Percentiles rank a stretch among this genome's conserved stretches.
These are phyloP conservation scores for Mesodorylaimus sp. DNA, from an alignment of 2,888 invertebrate genomes.

Conservation along the genomic window DNA sequence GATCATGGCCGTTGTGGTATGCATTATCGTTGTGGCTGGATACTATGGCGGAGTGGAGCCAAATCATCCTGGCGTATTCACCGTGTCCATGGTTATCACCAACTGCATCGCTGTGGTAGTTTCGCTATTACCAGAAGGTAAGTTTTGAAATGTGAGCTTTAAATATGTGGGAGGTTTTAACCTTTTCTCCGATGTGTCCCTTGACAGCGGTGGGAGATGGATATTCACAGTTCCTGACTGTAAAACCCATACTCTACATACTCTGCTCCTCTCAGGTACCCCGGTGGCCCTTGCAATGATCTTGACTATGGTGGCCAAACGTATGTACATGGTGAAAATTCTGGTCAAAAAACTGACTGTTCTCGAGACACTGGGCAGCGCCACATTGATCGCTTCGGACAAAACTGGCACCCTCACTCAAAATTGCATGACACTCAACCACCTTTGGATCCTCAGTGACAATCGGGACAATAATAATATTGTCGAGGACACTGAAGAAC, in stretches of 20 bases:
- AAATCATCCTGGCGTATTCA: not conserved
- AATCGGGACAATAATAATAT: no score
- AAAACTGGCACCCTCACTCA: slow-evolving; percentile 1
- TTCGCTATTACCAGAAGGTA: not conserved
- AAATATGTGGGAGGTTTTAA: no score
- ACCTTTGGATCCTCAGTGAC: not conserved
- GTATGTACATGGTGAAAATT: not conserved
- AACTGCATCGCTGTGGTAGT: not conserved
- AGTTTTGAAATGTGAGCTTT: no score
- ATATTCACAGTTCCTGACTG: no score
- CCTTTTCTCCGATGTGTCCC: no score
- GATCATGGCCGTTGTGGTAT: not conserved
- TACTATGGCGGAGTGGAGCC: not conserved
- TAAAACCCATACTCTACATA: no score
- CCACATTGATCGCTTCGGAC: slow-evolving; percentile 3
- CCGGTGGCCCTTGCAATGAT: not conserved
- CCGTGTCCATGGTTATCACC: not conserved
- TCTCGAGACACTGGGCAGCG: slow-evolving; percentile 3
- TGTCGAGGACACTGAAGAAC: not conserved
- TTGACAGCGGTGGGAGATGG: no score
- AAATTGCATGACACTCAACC: slow-evolving; percentile 1
- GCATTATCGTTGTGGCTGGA: not conserved
- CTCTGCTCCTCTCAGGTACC: not conserved
- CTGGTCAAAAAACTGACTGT: slow-evolving; percentile 5
- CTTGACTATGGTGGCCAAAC: not conserved